Evolutionary conservation across 2,888 invertebrate species (phyloP).

Genomic region (Charanyca ferruginea): DNA sequence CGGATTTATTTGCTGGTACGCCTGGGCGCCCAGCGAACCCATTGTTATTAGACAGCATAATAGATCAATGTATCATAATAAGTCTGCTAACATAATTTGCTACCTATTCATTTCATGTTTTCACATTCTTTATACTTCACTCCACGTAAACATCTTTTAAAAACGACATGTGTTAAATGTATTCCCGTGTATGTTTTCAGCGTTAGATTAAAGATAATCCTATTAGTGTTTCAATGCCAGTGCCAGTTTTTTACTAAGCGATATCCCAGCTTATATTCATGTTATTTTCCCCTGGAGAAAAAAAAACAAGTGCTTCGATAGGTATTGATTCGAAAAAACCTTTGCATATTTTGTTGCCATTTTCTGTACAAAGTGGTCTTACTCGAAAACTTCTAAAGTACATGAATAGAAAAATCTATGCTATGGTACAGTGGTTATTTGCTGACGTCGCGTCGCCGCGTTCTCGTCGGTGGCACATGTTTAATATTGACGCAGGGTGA

Average conservation of each 20-base stretch:
- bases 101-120: constrained; percentile 9
- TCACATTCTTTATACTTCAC: constrained; percentile 10
- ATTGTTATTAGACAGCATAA: constrained; percentile 18
- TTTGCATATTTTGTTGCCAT: constrained; percentile 28
- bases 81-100: constrained; percentile 1
- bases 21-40: background rate
- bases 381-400: constrained; percentile 14
- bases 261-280: constrained; percentile 10
- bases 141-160: constrained; percentile 7
- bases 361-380: constrained; percentile 35
- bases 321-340: constrained; percentile 39
- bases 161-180: constrained; percentile 2
- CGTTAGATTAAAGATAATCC: constrained; percentile 37
- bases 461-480: constrained; percentile 47
- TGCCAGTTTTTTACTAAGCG: constrained; percentile 18
- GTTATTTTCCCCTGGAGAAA: constrained; percentile 13
- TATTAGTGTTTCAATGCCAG: constrained; percentile 29
- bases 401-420: constrained; percentile 38
- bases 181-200: constrained; percentile 7
- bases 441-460: constrained; percentile 14
- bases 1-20: constrained; percentile 48
- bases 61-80: constrained; percentile 8
- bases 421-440: constrained; percentile 24
- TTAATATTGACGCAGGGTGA: constrained; percentile 59
- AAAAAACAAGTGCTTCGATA: constrained; percentile 2